Base-by-base conservation (phyloP, 2,797 vertebrate genomes). In the Leptatherina wallacei region DNA sequence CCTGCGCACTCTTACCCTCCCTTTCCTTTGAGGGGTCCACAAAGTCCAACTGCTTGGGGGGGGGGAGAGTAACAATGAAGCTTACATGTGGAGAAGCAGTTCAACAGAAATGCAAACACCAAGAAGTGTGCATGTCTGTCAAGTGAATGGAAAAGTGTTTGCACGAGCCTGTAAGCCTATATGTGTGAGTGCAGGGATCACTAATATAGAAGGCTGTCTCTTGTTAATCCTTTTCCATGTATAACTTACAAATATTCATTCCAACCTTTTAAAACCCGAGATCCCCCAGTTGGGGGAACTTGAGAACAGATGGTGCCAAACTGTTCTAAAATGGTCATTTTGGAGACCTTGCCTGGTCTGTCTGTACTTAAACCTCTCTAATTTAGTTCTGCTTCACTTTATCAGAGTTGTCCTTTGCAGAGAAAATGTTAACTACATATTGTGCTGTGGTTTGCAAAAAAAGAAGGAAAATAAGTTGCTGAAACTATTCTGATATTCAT, bases 1-100 rank as follows among this genome's bases (percentile, higher is more conserved):
- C 94, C 91, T 91, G 94, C 52, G 87, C 81, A 85, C 88, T 89
- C 88, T 94, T 93, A 94, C 90, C 88, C 91, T 90, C 92, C 89
- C 92, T 92, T 87, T 91, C 90, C 92, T 89, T 90, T 65, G 85
- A 89, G 88, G 92, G 86, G 74, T 92, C 91, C 69, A 86, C 90
- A 81, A 86, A 91, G 90, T 95, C 94, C 93, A 91, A 91, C 94
- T 94, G 94, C 91, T 94, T 90, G 49, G 79, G 54, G 60, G 68
- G 52, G 83, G 91, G 77, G n/a, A 92, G 83, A 94, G 91, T 89
- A 85, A 89, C 70, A 92, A 88, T 92, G 90, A 93, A 92, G 92
- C 88, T 82, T 69, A 80, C 57, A 79, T 77, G 72, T 81, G 88
- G 82, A 81, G 77, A 87, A 87, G 88, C 81, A 84, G 74, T 74